Base-by-base conservation (phyloP, 1,140 invertebrate species). In the Penaeus chinensis region DNA sequence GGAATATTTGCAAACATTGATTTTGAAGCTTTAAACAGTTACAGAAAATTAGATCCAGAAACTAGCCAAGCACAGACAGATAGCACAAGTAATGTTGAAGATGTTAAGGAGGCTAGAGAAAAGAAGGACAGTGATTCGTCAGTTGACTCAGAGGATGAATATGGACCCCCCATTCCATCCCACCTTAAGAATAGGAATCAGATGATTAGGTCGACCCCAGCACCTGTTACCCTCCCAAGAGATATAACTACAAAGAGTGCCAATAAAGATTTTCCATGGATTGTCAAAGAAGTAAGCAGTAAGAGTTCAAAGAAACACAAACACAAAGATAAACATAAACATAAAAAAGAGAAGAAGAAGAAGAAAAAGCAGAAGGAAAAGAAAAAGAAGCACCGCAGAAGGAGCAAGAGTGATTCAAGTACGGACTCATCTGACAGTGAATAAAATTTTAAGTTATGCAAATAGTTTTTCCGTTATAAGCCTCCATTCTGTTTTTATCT, bases 1-100 rank as follows among this genome's bases (percentile, higher is more conserved):
- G 95, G 95, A 3, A 95, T 96, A 82, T 96, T 96, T 91, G 95
- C 95, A 0, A 95, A 95, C 88, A 92, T 96, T 37, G 95, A 96
- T 92, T 93, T 95, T 20, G 94, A 95, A 88, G 94, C 93, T 92
- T 92, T 92, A 80, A 93, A 93, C 54, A 87, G 80, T 24, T 87
- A 89, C 60, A 83, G 89, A 69, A 81, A 87, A 24, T 89, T 76
- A 42, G 60, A 54, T 27, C 47, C 84, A 27, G 32, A 42, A 3
- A 16, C 61, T 32, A 37, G 66, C 66, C 24, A 66, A 83, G 37
- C 37, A 22, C 61, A 47, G 27, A n/a, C 37, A 13, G 22, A 22
- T 54, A 54, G 11, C 16, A 13, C 16, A 54, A 54, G 54, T 16
- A 32, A 27, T 37, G 66, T 32, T 54, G 82, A 37, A 76, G 32